Evolutionary conservation across 2,113 vertebrate genomes (phyloP).

Genomic region (Tyrannus savana): DNA sequence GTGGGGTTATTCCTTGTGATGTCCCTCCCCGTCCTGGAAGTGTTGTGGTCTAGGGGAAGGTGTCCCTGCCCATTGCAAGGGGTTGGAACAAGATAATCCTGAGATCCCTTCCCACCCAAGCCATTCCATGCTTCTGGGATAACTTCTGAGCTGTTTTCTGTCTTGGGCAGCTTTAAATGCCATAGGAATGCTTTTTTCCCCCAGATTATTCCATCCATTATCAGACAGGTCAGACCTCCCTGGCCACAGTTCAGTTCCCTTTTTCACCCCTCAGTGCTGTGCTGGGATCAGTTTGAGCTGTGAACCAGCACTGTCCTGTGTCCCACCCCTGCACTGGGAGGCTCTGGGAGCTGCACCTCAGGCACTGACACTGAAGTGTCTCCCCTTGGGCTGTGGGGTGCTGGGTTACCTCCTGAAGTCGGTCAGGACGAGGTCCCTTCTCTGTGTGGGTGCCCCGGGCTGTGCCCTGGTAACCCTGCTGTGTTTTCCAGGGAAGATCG

Average conservation of each 20-base stretch:
- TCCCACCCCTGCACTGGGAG: not conserved
- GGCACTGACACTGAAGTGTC: fast-evolving
- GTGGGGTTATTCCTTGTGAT: not conserved
- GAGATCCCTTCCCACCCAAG: not conserved
- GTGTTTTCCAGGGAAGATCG: constrained; percentile 89
- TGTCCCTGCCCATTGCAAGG: not conserved
- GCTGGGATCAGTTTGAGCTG: not conserved
- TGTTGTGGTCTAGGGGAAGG: not conserved
- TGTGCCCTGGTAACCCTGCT: not conserved
- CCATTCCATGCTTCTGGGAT: not conserved
- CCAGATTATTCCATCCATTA: not conserved
- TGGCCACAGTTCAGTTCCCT: not conserved
- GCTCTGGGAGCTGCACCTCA: not conserved
- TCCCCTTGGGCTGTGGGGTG: no score
- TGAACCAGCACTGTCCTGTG: fast-evolving
- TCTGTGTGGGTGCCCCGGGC: fast-evolving
- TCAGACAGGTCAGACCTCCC: not conserved
- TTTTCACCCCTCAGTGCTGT: not conserved
- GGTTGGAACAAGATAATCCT: not conserved
- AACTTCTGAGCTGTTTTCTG: not conserved
- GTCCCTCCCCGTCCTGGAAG: not conserved
- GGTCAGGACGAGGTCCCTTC: not conserved
- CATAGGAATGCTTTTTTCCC: not conserved
- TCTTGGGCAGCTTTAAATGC: not conserved
- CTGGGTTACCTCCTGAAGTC: fast-evolving